Conservation (phyloP, 64 coral and sea anemone species). For the Montipora cactus region DNA sequence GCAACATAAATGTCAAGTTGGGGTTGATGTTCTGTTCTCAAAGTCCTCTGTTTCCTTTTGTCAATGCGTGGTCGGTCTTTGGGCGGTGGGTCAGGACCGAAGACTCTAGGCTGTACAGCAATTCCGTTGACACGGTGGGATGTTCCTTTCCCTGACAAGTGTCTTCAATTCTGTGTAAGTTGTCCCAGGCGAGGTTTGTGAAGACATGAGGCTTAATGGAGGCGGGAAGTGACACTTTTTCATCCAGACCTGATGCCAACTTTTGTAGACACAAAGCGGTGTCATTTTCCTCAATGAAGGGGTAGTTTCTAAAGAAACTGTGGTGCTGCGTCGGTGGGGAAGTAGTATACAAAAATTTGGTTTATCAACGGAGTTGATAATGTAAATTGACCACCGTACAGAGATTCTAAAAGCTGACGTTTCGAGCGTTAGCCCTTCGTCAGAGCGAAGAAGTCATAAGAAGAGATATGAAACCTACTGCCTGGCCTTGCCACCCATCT, state of each 20-base stretch:
- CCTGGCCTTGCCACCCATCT: too few species aligned
- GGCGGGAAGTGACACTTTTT: constrained; percentile 43
- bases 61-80: constrained; percentile 28
- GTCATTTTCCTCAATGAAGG: constrained; percentile 68
- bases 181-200: constrained; percentile 49
- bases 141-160: constrained; percentile 15
- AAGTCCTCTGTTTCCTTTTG: constrained; percentile 58
- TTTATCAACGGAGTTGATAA: too few species aligned
- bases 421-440: too few species aligned
- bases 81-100: constrained; percentile 28
- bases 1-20: constrained; percentile 59
- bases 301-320: too few species aligned
- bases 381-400: too few species aligned
- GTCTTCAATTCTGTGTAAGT: constrained; percentile 21
- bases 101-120: constrained; percentile 60
- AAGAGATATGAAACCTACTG: too few species aligned
- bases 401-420: too few species aligned
- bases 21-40: constrained; percentile 25
- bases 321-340: too few species aligned
- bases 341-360: too few species aligned
- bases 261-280: constrained; percentile 61
- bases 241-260: constrained; percentile 13
- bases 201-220: constrained; percentile 54
- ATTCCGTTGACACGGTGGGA: constrained; percentile 61
- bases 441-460: too few species aligned